phyloP scores from a whole-genome alignment of 2,113 vertebrate species.

The Neogale vison region DNA sequence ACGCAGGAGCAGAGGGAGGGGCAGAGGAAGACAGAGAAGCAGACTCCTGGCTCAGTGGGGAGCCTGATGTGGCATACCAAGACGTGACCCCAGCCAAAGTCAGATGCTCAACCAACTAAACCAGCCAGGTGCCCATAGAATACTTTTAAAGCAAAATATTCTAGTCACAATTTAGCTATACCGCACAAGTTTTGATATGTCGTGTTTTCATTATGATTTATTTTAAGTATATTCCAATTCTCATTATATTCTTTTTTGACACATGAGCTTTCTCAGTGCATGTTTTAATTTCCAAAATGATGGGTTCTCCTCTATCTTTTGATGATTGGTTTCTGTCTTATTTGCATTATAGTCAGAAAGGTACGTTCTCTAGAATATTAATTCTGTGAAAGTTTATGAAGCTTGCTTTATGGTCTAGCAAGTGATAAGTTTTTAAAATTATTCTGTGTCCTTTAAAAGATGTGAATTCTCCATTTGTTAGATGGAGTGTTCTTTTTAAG shows the following conservation, averaged over 20 bases:
- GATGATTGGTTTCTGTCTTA: neutral
- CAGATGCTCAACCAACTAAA: neutral
- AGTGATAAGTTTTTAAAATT: neutral
- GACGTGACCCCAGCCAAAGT: neutral
- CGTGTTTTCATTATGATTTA: constrained; percentile 3
- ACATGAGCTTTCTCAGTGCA: neutral
- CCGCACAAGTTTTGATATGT: neutral
- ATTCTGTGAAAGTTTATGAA: neutral
- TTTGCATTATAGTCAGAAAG: neutral
- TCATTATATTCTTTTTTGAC: neutral
- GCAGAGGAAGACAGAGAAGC: neutral
- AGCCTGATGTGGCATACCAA: neutral
- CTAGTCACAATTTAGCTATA: neutral
- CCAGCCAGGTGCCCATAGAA: neutral
- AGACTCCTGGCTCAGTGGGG: neutral
- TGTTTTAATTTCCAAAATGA: neutral
- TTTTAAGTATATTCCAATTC: neutral
- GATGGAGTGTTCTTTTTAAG: neutral
- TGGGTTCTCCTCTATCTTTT: neutral
- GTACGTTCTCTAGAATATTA: neutral
- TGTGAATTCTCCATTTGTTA: neutral
- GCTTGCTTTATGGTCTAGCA: neutral
- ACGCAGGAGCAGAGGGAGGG: neutral
- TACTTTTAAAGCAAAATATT: neutral
- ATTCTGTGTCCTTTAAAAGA: neutral